Evolutionary conservation across 2,113 vertebrate genomes (phyloP), one percentile per base, ranked within the genome.

Genomic region (Apteryx owenii): DNA sequence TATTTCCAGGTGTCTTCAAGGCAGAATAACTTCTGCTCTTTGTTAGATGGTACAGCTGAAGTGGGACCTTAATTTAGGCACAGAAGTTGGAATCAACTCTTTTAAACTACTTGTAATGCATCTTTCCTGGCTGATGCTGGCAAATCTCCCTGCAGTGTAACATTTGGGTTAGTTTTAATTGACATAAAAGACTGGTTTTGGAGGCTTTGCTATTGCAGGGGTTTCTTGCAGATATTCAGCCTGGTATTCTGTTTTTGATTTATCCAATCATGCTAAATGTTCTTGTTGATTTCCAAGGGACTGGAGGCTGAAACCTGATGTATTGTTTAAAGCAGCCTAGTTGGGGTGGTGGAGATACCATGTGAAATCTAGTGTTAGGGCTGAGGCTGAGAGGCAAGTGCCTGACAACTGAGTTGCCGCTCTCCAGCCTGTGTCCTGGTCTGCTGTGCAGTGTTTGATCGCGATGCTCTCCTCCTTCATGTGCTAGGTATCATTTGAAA

Each of bases 401-500:
- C 42, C 40, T 77, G 89, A 84, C 42, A 40, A 33, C 36, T 60
- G 51, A 26, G 53, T 72, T 77, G 53, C 64, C 1, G 36, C 65
- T 50, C 3, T 22, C 23, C 25, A 38, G 40, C 36, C 38, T 1
- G 1, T 60, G 65, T 42, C 65, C 50, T 42, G 75, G 10, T 51
- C 21, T 56, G 40, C 28, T 58, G 56, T 4, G 1, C 36, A 1
- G 36, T n/a, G 62, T 50, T 26, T 90, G 65, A 95, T 14, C 36
- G 28, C 42, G 44, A 19, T 48, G 64, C 58, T 81, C 70, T 26
- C 82, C 76, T 22, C 60, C 68, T 33, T 94, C 38, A 6, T 6
- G 0, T 66, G 51, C 51, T 93, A 99, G 99, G 94, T 99, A 99
- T 95, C 99, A 99, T 92, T 98, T 99, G 94, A 99, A 99, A 98